phyloP scores from a whole-genome alignment of 2,113 vertebrate genomes.

The Charadrius vociferus region DNA sequence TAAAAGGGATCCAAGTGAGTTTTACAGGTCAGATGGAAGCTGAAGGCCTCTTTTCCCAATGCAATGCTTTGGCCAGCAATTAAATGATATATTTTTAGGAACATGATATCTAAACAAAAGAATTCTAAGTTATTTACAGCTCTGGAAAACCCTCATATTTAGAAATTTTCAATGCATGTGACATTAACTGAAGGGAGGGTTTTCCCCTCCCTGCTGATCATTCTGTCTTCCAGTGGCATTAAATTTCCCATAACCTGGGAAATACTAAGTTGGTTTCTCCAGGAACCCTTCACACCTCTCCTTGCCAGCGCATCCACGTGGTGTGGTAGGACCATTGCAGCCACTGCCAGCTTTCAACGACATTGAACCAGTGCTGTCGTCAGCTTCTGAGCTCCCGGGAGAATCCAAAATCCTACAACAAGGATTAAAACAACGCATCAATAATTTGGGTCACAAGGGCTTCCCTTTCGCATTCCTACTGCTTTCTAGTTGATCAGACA shows the following conservation, averaged over 20 bases:
- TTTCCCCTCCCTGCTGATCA: not conserved
- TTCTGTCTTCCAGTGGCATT: not conserved
- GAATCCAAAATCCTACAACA: not conserved
- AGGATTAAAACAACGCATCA: not conserved
- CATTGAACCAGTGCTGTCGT: not conserved
- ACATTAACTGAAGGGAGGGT: not conserved
- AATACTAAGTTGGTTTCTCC: not conserved
- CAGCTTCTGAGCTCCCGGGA: not conserved
- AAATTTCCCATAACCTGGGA: not conserved
- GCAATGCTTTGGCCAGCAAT: not conserved
- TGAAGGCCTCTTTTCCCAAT: not conserved
- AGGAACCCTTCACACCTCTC: not conserved
- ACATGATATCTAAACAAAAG: not conserved
- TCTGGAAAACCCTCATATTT: not conserved
- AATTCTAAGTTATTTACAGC: not conserved
- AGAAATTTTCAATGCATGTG: not conserved
- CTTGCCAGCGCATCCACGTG: not conserved
- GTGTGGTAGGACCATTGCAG: not conserved
- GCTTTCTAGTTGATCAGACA: not conserved
- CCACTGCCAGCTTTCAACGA: not conserved
- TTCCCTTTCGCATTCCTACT: not conserved
- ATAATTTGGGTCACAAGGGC: no score
- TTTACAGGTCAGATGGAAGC: not conserved
- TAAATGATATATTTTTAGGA: not conserved
- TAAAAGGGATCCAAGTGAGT: not conserved